Evolutionary conservation across 2,888 invertebrate species (phyloP).

Genomic region (Phalera bucephala): DNA sequence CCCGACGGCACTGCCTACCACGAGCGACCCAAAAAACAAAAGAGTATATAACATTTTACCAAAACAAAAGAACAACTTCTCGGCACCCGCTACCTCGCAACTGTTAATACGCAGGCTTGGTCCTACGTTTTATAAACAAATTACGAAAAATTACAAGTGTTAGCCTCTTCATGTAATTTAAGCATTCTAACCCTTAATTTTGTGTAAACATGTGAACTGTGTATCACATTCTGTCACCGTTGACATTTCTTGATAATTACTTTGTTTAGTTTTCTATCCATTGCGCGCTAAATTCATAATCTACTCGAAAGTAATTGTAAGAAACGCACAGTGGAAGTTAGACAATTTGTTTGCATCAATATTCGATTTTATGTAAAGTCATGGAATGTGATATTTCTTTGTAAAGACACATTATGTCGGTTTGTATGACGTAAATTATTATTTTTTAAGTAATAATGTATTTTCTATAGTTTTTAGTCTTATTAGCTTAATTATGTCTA

Average conservation of each 20-base stretch:
- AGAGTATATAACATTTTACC: conserved; percentile 32
- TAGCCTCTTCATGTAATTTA: conserved; percentile 37
- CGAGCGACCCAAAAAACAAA: conserved; percentile 28
- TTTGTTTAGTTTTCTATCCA: conserved; percentile 9
- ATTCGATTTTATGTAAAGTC: too few relatives aligned
- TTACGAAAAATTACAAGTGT: conserved; percentile 50
- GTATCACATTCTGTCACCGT: too few relatives aligned
- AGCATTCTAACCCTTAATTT: conserved; percentile 34
- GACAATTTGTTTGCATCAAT: too few relatives aligned
- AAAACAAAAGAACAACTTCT: conserved; percentile 25
- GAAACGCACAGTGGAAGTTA: conserved; percentile 11
- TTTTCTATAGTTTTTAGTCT: too few relatives aligned
- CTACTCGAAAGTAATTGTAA: background rate
- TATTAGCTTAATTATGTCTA: too few relatives aligned
- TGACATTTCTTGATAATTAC: background rate
- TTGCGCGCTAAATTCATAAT: conserved; percentile 2
- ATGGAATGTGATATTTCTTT: too few relatives aligned
- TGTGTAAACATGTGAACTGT: conserved; percentile 30
- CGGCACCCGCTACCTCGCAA: conserved; percentile 32
- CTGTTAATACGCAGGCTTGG: conserved; percentile 29
- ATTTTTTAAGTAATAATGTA: too few relatives aligned
- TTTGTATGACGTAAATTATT: too few relatives aligned
- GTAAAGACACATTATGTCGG: too few relatives aligned
- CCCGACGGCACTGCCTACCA: conserved; percentile 28
- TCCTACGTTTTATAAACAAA: conserved; percentile 50